Evolutionary conservation across 2,113 vertebrate species (phyloP).

Genomic region (Embiotoca jacksoni): DNA sequence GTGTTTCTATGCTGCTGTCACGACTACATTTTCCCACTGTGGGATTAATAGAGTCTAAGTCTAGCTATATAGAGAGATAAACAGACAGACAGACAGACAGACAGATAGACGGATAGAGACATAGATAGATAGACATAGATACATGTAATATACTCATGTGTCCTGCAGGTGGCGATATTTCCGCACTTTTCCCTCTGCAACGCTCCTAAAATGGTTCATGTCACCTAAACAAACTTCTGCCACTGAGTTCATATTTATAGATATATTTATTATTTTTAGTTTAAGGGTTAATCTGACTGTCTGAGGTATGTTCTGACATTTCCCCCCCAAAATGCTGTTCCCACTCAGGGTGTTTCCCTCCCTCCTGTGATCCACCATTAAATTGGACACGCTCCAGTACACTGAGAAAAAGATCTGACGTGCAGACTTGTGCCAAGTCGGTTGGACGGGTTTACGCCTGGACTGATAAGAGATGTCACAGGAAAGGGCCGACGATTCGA

Average conservation of each 20-base stretch:
- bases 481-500: not conserved
- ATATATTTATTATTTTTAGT: not conserved
- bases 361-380: not conserved
- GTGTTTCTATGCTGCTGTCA: no score
- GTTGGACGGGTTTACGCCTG: not conserved
- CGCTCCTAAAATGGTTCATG: not conserved
- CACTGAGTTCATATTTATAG: slow-evolving; percentile 7
- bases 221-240: slow-evolving; percentile 1
- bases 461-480: not conserved
- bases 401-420: not conserved
- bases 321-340: not conserved
- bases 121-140: slow-evolving; percentile 10
- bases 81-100: slow-evolving; percentile 11
- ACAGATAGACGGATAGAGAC: slow-evolving; percentile 16
- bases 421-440: not conserved
- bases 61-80: no score
- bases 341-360: not conserved
- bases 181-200: slow-evolving; percentile 20
- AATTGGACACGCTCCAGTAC: not conserved
- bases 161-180: slow-evolving; percentile 68
- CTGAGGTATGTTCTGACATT: not conserved
- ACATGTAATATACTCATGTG: slow-evolving; percentile 16
- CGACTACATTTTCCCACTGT: no score
- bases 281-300: not conserved
- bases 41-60: no score